Base-by-base conservation (phyloP, 2,797 vertebrate species). In the Astyanax mexicanus region DNA sequence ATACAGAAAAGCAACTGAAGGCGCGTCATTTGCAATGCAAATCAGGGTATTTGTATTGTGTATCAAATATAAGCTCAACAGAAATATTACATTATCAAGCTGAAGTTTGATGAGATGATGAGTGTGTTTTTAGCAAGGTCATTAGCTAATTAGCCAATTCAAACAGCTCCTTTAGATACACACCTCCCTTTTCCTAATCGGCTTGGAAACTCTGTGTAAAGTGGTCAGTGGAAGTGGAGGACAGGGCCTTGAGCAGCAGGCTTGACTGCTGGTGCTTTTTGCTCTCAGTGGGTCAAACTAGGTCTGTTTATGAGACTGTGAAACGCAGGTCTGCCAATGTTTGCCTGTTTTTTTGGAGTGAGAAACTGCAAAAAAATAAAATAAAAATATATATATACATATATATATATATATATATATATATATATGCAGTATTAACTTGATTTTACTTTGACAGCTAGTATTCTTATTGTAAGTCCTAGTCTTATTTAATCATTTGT, bases 11-110 rank as follows among this genome's bases (percentile, higher is more conserved):
- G 29, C 44, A 73, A 73, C 44, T 12, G n/a, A 23, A 65, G 6
- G 42, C 25, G 25, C 40, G 45, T 70, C 32, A 67, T 80, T 25
- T 44, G 25, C 21, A 32, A 35, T 23, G 38, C 49, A 25, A 70
- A 70, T 27, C 19, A 10, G 15, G 32, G 17, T 15, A 19, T 37
- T 15, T 11, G 25, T 8, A 52, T 12, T 9, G 9, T 8, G 17
- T 11, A n/a, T 15, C 15, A 37, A n/a, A 60, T 19, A 37, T 10
- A 60, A 60, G 29, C 29, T 10, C 29, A 35, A 37, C 7, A 35
- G 2, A 8, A 32, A 60, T n/a, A n/a, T 32, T 37, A 60, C 60
- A 57, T 32, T 23, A 55, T 55, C 49, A 69, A 19, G 69, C 9
- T 51, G 23, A 32, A 21, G 49, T 69, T n/a, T n/a, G n/a, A n/a